phyloP scores from a whole-genome alignment of 2,113 vertebrate species.

The Mesoclemmys tuberculata region DNA sequence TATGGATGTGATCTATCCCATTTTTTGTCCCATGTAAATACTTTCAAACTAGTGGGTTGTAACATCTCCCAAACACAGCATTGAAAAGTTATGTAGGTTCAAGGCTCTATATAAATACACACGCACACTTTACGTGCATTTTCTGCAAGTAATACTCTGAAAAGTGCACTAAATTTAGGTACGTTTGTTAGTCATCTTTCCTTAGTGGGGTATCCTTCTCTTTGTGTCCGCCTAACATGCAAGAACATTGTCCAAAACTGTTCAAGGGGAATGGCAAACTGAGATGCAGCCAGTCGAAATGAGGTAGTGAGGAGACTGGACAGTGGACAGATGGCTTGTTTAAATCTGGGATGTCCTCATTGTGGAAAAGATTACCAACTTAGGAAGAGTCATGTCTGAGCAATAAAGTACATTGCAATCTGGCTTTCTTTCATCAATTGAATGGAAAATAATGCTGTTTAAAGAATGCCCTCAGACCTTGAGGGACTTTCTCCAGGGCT shows the following conservation, averaged over 20 bases:
- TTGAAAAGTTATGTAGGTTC: not conserved
- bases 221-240: constrained; percentile 11
- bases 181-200: constrained; percentile 35
- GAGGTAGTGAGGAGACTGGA: constrained; percentile 70
- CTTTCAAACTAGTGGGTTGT: not conserved
- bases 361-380: constrained; percentile 72
- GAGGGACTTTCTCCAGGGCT: constrained; percentile 63
- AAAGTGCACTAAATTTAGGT: not conserved
- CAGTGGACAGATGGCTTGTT: constrained; percentile 48
- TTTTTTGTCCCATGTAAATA: not conserved
- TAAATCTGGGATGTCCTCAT: constrained; percentile 63
- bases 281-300: constrained; percentile 11
- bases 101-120: not conserved
- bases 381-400: constrained; percentile 46
- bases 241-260: not conserved
- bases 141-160: constrained; percentile 18
- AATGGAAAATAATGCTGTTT: constrained; percentile 67
- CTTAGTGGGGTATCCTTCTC: constrained; percentile 14
- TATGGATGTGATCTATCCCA: not conserved
- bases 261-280: constrained; percentile 20
- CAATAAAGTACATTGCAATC: constrained; percentile 63
- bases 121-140: not conserved
- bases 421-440: constrained; percentile 53
- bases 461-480: constrained; percentile 50
- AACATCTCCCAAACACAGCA: constrained; percentile 1